Percentiles rank a stretch among this genome's conserved stretches.
Evolutionary conservation across 2,797 vertebrate species (phyloP).

Genomic region (Pelodytes ibericus): DNA sequence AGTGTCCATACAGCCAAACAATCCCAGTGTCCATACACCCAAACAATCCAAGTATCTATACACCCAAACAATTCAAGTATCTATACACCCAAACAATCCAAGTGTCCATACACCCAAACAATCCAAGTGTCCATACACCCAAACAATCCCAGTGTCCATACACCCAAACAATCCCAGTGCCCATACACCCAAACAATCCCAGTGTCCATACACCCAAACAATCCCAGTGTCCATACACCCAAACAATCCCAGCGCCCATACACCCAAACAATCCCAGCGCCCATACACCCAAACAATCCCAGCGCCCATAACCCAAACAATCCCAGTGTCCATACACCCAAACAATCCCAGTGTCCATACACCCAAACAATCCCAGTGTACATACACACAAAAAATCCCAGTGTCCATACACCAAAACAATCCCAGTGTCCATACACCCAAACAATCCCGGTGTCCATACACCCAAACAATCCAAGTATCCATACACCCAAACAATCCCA

Average conservation of each 20-base stretch:
- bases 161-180: not conserved
- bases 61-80: not conserved
- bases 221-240: no score
- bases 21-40: no score
- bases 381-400: not conserved
- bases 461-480: not conserved
- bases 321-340: no score
- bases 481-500: not conserved
- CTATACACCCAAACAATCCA: not conserved
- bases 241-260: no score
- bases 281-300: not conserved
- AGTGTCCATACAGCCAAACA: not conserved
- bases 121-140: no score
- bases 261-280: not conserved
- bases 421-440: no score
- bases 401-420: not conserved
- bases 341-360: no score
- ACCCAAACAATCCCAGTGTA: not conserved
- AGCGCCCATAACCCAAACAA: not conserved
- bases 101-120: not conserved
- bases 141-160: no score
- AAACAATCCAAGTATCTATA: no score
- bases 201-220: not conserved
- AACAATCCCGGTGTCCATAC: no score
- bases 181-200: not conserved